Evolutionary conservation across 2,888 invertebrate species (phyloP), one percentile per base, ranked within the genome.

Genomic region (Caenorhabditis virilis): DNA sequence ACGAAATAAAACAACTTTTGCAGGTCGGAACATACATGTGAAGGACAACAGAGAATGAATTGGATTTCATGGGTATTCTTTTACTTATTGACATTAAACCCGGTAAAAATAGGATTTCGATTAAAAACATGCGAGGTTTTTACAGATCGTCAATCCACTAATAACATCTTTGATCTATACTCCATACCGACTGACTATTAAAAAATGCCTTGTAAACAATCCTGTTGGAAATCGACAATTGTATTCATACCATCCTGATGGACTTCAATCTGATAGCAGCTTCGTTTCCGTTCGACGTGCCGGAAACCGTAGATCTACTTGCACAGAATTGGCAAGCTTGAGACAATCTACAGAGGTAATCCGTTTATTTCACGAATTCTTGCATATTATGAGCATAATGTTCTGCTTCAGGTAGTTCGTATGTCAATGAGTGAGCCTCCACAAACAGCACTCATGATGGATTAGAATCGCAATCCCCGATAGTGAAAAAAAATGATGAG

Each of bases 91-190:
- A 82, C 78, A 3, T 47, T 80, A 22, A 82, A 82, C 49, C 82
- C 82, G 48, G 81, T 79, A 41, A 42, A n/a, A n/a, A n/a, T n/a
- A n/a, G n/a, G n/a, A n/a, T n/a, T n/a, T n/a, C n/a, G 20, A n/a
- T 38, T 2, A 33, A 38, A 39, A 35, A 30, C 6, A 35, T 13
- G 20, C 35, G 20, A 9, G 6, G 13, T 50, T 72, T n/a, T n/a
- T n/a, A 26, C 51, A 81, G 79, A 83, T 83, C 41, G 69, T 82
- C 22, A 82, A 82, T 56, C 82, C 82, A 6, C 63, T 82, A 16
- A 82, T 82, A 59, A 82, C 82, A 2, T 71, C 80, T 1, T 61
- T 81, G 27, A 82, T 82, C 58, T 83, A 82, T 57, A 80, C 82
- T 16, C 82, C 82, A 4, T 82, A 82, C 53, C 74, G 82, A 13